Conservation (phyloP, 2,113 vertebrate genomes). For the Fulmarus glacialis region DNA sequence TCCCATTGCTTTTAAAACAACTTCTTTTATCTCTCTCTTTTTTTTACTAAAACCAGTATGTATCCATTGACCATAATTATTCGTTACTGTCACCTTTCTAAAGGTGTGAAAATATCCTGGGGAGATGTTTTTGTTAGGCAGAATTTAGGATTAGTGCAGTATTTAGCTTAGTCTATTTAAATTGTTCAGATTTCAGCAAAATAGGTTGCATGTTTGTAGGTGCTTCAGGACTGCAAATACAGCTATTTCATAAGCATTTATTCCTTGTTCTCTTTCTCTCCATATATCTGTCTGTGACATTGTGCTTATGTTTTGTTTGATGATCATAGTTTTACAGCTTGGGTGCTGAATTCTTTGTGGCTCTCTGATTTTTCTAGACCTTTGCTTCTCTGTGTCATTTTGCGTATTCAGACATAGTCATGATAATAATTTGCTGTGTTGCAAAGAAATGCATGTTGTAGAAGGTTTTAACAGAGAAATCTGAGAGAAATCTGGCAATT, state of each 20-base stretch:
- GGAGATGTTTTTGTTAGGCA: background rate
- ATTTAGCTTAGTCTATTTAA: background rate
- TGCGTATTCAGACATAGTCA: background rate
- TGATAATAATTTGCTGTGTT: background rate
- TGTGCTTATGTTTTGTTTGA: background rate
- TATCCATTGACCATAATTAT: background rate
- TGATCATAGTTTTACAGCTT: background rate
- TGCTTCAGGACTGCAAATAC: background rate
- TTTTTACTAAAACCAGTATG: fast-evolving
- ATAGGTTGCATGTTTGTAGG: background rate
- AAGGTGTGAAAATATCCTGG: background rate
- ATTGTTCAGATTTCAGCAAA: background rate
- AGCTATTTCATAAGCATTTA: background rate
- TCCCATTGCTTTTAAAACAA: background rate
- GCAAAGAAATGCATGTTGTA: background rate
- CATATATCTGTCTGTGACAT: background rate
- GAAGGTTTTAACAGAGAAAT: background rate
- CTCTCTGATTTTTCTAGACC: background rate
- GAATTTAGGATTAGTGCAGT: background rate
- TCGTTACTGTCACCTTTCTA: background rate
- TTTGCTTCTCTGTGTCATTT: background rate
- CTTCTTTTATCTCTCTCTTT: background rate
- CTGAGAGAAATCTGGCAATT: background rate
- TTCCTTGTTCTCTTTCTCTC: background rate
- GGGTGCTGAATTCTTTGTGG: background rate